A percentile compares a stretch with the other conserved stretches of the same genome.
These are phyloP conservation scores for Cavia porcellus DNA, from an alignment of 2,113 vertebrate genomes.

Conservation along the genomic window DNA sequence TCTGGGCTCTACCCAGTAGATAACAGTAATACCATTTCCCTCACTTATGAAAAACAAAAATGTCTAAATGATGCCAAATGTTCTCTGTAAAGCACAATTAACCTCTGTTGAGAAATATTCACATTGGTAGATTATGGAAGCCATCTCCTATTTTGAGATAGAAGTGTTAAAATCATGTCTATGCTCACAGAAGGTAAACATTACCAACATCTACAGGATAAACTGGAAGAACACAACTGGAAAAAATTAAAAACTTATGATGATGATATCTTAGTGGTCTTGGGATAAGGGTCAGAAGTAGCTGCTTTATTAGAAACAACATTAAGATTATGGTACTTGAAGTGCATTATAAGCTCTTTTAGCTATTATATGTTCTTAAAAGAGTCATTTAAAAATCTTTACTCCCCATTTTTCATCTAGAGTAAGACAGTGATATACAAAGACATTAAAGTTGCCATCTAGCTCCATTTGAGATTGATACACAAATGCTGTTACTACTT, in stretches of 20 bases:
- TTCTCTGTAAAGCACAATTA: neutral
- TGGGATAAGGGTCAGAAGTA: neutral
- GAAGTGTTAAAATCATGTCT: neutral
- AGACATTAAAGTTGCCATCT: slow-evolving; percentile 37
- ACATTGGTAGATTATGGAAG: slow-evolving; percentile 18
- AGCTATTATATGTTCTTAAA: slow-evolving; percentile 26
- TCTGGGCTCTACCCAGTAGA: neutral
- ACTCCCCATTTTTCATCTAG: slow-evolving; percentile 28
- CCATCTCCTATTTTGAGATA: slow-evolving; percentile 52
- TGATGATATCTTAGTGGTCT: neutral
- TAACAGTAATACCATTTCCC: neutral
- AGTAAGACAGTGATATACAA: neutral
- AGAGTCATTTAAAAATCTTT: slow-evolving; percentile 12
- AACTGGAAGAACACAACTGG: neutral
- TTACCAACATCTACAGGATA: neutral
- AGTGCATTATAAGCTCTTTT: slow-evolving; percentile 8
- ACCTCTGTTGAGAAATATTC: neutral
- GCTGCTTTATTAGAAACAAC: slow-evolving; percentile 36
- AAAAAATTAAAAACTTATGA: neutral
- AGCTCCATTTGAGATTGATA: slow-evolving; percentile 13
- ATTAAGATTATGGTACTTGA: neutral
- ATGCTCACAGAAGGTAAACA: neutral
- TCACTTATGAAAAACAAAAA: neutral
- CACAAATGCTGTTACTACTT: slow-evolving; percentile 21
- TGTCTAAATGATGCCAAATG: slow-evolving; percentile 37